A percentile compares a stretch with the other conserved stretches of the same genome.
Evolutionary conservation across 2,797 vertebrate species (phyloP).

Genomic region (Clarias pachynema): DNA sequence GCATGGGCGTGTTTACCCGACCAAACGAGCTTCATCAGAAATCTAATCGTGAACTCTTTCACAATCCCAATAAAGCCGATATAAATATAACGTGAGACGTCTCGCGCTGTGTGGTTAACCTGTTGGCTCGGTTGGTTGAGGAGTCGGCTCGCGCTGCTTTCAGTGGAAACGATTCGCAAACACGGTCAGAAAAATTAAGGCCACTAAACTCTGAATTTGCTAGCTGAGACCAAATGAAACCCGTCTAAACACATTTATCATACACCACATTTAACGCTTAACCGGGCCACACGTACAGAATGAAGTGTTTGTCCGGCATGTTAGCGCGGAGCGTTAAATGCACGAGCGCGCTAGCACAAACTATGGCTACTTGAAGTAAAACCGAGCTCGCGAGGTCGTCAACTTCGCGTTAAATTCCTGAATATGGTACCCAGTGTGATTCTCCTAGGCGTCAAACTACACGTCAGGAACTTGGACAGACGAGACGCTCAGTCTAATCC

Average conservation of each 20-base stretch:
- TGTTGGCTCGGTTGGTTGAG: conserved; percentile 25
- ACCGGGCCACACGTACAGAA: conserved; percentile 11
- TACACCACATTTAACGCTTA: background rate
- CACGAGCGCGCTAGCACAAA: conserved; percentile 46
- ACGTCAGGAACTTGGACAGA: background rate
- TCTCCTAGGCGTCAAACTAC: background rate
- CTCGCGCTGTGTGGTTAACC: background rate
- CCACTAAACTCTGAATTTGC: background rate
- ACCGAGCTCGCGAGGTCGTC: conserved; percentile 20
- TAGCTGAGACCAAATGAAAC: too few relatives aligned
- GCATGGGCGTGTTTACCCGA: too few relatives aligned
- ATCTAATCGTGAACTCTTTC: background rate
- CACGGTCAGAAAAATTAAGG: background rate
- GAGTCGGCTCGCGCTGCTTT: conserved; percentile 6
- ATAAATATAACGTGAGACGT: background rate
- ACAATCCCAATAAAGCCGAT: background rate
- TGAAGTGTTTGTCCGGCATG: conserved; percentile 4
- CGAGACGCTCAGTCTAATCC: background rate
- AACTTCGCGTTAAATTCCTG: background rate
- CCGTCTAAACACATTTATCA: background rate
- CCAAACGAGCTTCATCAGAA: background rate
- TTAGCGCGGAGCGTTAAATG: conserved; percentile 1
- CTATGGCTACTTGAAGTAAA: background rate
- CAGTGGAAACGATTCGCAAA: background rate
- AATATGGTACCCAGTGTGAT: background rate